Conservation (phyloP, 2,888 invertebrate species). For the Troilus luridus region DNA sequence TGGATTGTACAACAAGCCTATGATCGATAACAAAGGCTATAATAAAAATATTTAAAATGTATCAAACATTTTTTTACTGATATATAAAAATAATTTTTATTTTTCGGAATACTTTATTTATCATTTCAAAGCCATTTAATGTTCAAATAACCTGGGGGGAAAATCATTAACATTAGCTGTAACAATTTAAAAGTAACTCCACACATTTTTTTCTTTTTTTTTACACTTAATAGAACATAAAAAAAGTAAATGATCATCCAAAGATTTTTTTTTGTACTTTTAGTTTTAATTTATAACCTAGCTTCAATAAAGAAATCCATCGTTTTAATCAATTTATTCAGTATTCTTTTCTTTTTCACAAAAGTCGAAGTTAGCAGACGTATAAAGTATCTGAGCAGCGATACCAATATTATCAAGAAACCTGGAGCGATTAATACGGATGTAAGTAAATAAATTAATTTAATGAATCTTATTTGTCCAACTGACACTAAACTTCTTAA, state of each 20-base stretch:
- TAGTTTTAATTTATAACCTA: background rate
- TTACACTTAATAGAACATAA: background rate
- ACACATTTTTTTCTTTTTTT: background rate
- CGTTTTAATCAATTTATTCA: constrained; percentile 18
- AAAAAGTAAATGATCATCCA: background rate
- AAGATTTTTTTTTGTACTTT: background rate
- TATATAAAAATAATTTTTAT: constrained; percentile 9
- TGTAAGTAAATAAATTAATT: constrained; percentile 12
- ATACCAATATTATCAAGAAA: constrained; percentile 49
- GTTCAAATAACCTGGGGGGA: background rate
- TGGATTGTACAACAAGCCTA: background rate
- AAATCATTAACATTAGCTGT: background rate
- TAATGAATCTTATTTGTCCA: background rate
- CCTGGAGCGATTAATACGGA: constrained; percentile 35
- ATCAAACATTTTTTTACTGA: background rate
- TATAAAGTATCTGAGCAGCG: constrained; percentile 50
- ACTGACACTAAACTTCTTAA: background rate
- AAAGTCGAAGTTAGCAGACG: constrained; percentile 25
- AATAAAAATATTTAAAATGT: background rate
- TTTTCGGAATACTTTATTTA: background rate
- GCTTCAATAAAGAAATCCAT: constrained; percentile 2
- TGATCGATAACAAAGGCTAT: background rate
- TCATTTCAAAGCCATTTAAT: background rate
- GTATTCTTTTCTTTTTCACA: constrained; percentile 10
- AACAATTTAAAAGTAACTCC: background rate